Percentiles rank a stretch among this genome's conserved stretches.
phyloP scores from a whole-genome alignment of 2,797 vertebrate species.

The Somateria mollissima region DNA sequence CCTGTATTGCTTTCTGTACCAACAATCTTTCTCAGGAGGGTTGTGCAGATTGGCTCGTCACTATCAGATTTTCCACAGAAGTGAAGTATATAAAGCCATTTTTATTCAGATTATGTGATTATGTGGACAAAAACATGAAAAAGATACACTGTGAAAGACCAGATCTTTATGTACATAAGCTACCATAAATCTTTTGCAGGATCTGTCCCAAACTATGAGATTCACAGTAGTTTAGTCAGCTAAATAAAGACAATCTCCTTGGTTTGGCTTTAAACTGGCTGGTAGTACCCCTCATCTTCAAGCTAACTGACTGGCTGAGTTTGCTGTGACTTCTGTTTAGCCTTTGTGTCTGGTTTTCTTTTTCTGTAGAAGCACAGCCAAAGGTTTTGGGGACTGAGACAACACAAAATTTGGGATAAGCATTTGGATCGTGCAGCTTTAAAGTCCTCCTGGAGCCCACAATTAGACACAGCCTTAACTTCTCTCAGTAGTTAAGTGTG shows the following conservation, averaged over 20 bases:
- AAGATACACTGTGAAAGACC: background rate
- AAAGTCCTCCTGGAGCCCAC: background rate
- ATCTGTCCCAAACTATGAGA: background rate
- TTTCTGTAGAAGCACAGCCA: background rate
- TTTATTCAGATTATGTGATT: background rate
- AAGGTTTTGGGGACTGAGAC: background rate
- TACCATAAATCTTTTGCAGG: background rate
- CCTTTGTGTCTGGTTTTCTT: background rate
- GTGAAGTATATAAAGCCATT: background rate
- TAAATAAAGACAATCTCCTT: background rate
- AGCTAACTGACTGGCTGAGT: background rate
- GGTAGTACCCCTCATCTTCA: fast-evolving
- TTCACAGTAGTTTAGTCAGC: background rate
- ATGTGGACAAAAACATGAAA: background rate
- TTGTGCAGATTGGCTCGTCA: background rate
- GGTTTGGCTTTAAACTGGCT: background rate
- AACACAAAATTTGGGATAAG: background rate
- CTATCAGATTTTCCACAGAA: background rate
- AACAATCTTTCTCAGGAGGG: background rate
- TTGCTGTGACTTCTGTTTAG: background rate
- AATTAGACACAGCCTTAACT: background rate
- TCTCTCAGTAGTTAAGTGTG: background rate
- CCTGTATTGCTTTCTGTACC: background rate
- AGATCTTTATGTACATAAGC: background rate
- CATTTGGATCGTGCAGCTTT: background rate